These are phyloP conservation scores for Hylaeus volcanicus DNA, from an alignment of 1,140 invertebrate species.

Conservation along the genomic window DNA sequence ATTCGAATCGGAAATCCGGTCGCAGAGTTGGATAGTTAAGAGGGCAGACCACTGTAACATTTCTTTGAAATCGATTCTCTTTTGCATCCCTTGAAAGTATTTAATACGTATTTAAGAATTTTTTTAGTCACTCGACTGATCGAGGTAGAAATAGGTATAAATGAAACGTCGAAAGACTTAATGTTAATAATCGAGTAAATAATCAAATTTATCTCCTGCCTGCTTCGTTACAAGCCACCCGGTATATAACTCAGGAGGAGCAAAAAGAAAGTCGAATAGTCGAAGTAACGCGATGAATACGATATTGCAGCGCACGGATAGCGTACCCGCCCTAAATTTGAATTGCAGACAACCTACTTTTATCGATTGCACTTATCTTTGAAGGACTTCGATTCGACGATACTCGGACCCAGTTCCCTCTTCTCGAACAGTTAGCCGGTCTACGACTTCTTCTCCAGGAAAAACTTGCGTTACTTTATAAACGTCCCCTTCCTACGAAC, in stretches of 20 bases:
- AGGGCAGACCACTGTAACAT: background rate
- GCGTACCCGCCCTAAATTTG: constrained; percentile 43
- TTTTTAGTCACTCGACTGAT: too few relatives aligned
- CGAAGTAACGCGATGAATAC: constrained; percentile 13
- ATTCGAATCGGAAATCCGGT: background rate
- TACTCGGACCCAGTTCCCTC: constrained; percentile 28
- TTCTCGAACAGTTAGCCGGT: constrained; percentile 27
- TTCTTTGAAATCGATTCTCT: too few relatives aligned
- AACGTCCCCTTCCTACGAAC: background rate
- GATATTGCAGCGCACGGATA: constrained; percentile 4
- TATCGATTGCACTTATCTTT: constrained; percentile 44
- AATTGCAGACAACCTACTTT: constrained; percentile 53
- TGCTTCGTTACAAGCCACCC: background rate
- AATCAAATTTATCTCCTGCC: too few relatives aligned
- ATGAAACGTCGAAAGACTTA: too few relatives aligned
- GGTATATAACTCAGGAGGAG: too few relatives aligned
- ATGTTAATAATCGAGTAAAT: too few relatives aligned
- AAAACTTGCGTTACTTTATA: constrained; percentile 25
- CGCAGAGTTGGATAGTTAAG: background rate
- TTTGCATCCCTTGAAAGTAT: too few relatives aligned
- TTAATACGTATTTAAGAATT: too few relatives aligned
- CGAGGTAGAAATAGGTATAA: too few relatives aligned
- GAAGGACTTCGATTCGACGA: constrained; percentile 31
- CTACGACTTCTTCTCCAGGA: constrained; percentile 17
- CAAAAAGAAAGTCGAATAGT: background rate